These are phyloP conservation scores for Melieria omissa DNA, from an alignment of 2,888 invertebrate genomes.

Conservation along the genomic window DNA sequence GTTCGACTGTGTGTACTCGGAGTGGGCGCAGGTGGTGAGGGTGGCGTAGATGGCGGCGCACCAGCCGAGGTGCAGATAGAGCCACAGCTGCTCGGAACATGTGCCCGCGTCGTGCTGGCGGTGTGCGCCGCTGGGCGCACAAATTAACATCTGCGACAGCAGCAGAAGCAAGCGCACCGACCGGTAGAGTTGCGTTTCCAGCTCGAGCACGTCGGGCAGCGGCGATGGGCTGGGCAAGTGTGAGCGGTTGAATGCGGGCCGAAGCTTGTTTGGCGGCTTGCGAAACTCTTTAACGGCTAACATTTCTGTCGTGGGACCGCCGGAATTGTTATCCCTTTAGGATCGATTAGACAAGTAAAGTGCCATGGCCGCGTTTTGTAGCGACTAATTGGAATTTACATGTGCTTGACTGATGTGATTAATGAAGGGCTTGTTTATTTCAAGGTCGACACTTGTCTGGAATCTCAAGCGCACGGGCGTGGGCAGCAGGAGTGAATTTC, in stretches of 20 bases:
- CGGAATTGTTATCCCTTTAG: background rate
- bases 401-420: background rate
- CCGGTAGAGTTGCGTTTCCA: conserved; percentile 42
- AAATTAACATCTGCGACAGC: conserved; percentile 44
- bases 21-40: conserved; percentile 36
- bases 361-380: background rate
- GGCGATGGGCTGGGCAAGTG: background rate
- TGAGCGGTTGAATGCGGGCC: background rate
- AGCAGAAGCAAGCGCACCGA: conserved; percentile 40
- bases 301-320: too few species aligned
- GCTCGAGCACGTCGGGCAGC: background rate
- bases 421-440: too few species aligned
- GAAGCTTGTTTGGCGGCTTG: too few species aligned
- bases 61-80: conserved; percentile 44
- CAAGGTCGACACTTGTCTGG: too few species aligned
- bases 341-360: background rate
- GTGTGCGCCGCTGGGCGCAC: conserved; percentile 45
- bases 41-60: conserved; percentile 39
- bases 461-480: too few species aligned
- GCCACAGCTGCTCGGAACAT: conserved; percentile 12
- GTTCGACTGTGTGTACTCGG: conserved; percentile 41
- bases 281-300: too few species aligned
- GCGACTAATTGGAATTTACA: background rate
- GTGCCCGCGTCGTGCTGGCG: conserved; percentile 6
- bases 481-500: too few species aligned